Percentiles rank a stretch among this genome's conserved stretches.
Evolutionary conservation across 64 coral and sea anemone genomes (phyloP).

Genomic region (Exaiptasia diaphana): DNA sequence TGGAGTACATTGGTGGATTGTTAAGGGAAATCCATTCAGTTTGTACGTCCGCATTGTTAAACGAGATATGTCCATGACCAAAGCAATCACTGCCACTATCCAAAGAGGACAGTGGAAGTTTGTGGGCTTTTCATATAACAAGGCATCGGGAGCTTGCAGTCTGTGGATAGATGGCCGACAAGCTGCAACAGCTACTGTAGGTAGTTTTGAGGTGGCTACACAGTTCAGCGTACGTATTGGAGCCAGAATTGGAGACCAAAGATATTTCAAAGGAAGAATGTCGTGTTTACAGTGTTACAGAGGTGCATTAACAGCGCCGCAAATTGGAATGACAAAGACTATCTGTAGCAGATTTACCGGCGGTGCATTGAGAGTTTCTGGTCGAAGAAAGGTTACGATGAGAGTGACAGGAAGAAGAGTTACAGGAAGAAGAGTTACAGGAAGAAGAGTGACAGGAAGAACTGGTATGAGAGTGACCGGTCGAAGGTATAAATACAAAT

Average conservation of each 20-base stretch:
- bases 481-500: no score
- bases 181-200: not conserved
- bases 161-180: not conserved
- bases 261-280: not conserved
- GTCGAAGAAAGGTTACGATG: no score
- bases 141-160: not conserved
- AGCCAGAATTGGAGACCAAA: not conserved
- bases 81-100: not conserved
- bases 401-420: no score
- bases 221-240: not conserved
- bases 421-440: no score
- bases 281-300: not conserved
- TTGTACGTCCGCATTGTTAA: conserved; percentile 5
- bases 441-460: no score
- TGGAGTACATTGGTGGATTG: conserved; percentile 15
- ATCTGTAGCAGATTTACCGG: not conserved
- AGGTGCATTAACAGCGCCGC: not conserved
- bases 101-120: not conserved
- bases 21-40: not conserved
- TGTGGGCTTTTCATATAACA: conserved; percentile 3
- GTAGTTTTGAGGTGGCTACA: not conserved
- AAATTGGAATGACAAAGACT: not conserved
- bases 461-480: no score
- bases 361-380: no score
- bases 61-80: not conserved